Base-by-base conservation (phyloP, 2,888 invertebrate species). In the Mayetiola destructor region DNA sequence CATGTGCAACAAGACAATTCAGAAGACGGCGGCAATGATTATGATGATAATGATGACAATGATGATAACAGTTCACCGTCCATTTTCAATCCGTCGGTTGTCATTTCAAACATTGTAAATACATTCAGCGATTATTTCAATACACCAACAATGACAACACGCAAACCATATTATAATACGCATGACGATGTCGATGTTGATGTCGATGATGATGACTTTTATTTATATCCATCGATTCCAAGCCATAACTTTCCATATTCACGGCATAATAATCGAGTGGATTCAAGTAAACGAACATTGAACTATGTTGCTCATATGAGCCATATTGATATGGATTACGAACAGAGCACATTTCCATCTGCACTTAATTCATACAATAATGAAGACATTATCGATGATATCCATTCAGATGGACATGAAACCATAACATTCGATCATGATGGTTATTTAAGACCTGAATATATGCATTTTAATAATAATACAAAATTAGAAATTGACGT, bases 361-460 rank as follows among this genome's bases (percentile, higher is more conserved):
- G 16, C 58, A 30, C n/a, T 35, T 10, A 32, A 54, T 36, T 20
- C 18, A 35, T 20, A 54, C 20, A 35, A 21, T 54, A 36, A 54
- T n/a, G 35, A 21, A 21, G 54, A 54, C 54, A 40, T 27, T 56
- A 6, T 16, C 39, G 52, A 52, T 56, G 56, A 32, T n/a, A n/a
- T n/a, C n/a, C n/a, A n/a, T 39, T 39, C 16, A 14, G 36, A 27
- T n/a, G n/a, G n/a, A n/a, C n/a, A n/a, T n/a, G n/a, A n/a, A 48
- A 6, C 14, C 21, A 39, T 30, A 18, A 23, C 52, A 36, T 57
- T 53, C 29, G 66, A 69, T 59, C 62, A 63, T 56, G 68, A 70
- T 62, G 69, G 68, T 14, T 69, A 69, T 59, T 57, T 68, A 37
- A 58, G 67, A 64, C 68, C 69, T 0, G 68, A 70, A 64, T 64